These are phyloP conservation scores for Sebastes hubbsi DNA, from an alignment of 2,797 vertebrate species.

Conservation along the genomic window DNA sequence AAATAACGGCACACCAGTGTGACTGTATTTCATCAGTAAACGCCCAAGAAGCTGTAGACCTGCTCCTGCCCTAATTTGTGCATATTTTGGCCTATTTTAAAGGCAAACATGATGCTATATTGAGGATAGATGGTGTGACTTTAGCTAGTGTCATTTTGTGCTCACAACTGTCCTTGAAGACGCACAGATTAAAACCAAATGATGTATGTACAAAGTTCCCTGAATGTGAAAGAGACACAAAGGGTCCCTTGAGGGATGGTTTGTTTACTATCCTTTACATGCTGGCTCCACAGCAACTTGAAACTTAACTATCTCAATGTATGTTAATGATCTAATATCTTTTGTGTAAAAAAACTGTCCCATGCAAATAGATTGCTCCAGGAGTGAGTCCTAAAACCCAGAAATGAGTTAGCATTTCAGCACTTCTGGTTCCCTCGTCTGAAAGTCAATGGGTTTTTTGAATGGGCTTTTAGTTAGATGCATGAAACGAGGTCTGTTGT, in stretches of 20 bases:
- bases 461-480: no score
- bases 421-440: no score
- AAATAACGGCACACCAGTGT: background rate
- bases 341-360: background rate
- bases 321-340: background rate
- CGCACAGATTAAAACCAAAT: background rate
- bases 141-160: background rate
- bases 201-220: background rate
- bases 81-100: constrained; percentile 19
- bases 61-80: background rate
- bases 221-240: background rate
- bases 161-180: background rate
- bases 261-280: background rate
- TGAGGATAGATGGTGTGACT: background rate
- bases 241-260: background rate
- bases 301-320: background rate
- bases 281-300: background rate
- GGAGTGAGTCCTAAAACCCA: no score
- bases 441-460: no score
- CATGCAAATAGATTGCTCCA: no score
- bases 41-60: background rate
- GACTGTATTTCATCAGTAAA: background rate
- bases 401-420: no score
- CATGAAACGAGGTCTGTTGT: no score
- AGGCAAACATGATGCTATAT: background rate